Base-by-base conservation (phyloP, 2,888 invertebrate genomes). In the Lithosia quadra region DNA sequence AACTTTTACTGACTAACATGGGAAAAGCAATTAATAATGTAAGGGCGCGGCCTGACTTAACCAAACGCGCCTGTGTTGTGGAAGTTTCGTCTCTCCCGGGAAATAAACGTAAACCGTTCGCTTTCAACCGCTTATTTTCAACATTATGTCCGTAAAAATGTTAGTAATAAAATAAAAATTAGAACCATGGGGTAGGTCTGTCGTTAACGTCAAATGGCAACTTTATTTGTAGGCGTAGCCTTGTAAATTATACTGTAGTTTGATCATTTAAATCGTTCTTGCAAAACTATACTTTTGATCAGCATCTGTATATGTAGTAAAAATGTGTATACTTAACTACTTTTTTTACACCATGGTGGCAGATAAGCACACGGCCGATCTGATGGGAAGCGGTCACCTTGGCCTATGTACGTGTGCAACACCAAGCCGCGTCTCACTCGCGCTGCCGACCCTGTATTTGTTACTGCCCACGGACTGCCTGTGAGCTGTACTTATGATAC, bases 31-130 rank as follows among this genome's bases (percentile, higher is more conserved):
- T 65, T 69, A 69, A 57, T 67, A 57, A 33, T n/a, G 15, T 5
- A 65, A 69, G 81, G 49, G 79, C 71, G 81, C 43, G 81, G 74
- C 72, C 56, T 24, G 34, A 24, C 57, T 65, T 58, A n/a, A 62
- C 15, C 9, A 59, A 71, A 74, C 81, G 73, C 80, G 63, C 79
- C 81, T 75, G 69, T 34, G 24, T 72, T 68, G 77, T 80, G 74
- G 75, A 80, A 80, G 71, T 61, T 75, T 66, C 66, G 62, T 57
- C 74, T 74, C 80, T 75, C 80, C 0, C 36, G 80, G 80, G 81
- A 80, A 80, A 80, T 80, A 77, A 67, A 70, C 66, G 65, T 71
- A 80, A 79, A 78, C 77, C 18, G 34, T 69, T 22, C n/a, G 67
- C 59, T 61, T 67, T 76, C 53, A 71, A 74, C 67, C 34, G 58